Percentiles rank a stretch among this genome's conserved stretches.
Evolutionary conservation across 1,140 invertebrate genomes (phyloP).

Genomic region (Sinella curviseta): DNA sequence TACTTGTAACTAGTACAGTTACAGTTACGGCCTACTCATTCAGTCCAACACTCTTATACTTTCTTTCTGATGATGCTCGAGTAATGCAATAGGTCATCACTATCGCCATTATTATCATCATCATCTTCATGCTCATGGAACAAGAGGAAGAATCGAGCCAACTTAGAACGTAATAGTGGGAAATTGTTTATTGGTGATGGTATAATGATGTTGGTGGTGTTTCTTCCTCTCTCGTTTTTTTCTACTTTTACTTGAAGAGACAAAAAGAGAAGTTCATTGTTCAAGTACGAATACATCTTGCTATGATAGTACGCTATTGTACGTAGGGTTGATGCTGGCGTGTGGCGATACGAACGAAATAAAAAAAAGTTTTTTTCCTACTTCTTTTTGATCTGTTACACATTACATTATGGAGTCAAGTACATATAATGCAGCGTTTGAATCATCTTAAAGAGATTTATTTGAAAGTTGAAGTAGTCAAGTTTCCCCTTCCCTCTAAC

Average conservation of each 20-base stretch:
- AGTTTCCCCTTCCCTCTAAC: not conserved
- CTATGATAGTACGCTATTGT: not conserved
- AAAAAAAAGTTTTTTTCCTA: not conserved
- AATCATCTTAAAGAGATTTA: not conserved
- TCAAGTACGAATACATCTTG: not conserved
- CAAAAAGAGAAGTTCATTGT: not conserved
- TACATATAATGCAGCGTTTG: not conserved
- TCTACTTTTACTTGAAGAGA: not conserved
- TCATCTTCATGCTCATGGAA: too few relatives aligned
- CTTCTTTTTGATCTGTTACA: not conserved
- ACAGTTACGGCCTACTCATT: not conserved
- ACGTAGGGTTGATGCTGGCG: not conserved
- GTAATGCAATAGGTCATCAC: not conserved
- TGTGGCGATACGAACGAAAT: not conserved
- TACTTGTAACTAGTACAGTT: not conserved
- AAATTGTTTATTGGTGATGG: constrained; percentile 12
- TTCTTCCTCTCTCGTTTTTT: not conserved
- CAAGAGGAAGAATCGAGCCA: too few relatives aligned
- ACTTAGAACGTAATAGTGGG: too few relatives aligned
- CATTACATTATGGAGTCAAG: not conserved
- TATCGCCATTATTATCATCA: not conserved
- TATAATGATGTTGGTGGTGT: not conserved
- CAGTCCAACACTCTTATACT: not conserved
- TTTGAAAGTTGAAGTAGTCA: not conserved
- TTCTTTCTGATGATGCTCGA: not conserved